Conservation (phyloP, 1,140 invertebrate genomes). For the Danaus melanippus region DNA sequence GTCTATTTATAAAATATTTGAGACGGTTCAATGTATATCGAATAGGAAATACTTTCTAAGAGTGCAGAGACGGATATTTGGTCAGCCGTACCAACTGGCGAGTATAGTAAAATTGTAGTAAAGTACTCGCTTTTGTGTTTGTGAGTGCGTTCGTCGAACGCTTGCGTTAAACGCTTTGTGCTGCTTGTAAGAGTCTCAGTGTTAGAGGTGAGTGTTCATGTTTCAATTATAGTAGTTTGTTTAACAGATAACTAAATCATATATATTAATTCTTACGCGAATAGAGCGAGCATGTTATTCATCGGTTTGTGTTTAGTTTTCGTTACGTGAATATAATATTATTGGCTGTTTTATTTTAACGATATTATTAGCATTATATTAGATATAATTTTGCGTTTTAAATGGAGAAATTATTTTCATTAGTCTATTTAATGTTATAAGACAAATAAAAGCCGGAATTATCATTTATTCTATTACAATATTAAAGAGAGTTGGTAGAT, state of each 20-base stretch:
- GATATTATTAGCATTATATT: no score
- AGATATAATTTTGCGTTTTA: no score
- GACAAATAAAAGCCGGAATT: no score
- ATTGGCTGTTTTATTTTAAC: no score
- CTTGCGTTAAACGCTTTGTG: constrained; percentile 20
- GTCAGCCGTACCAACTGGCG: constrained; percentile 17
- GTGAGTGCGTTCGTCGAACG: constrained; percentile 19
- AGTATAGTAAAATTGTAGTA: constrained; percentile 36
- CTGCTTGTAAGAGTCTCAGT: constrained; percentile 7
- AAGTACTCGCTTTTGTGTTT: constrained; percentile 19
- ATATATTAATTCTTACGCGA: not conserved
- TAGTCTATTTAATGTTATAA: no score
- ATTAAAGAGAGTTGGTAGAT: constrained; percentile 11
- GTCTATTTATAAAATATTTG: no score
- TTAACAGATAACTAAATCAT: not conserved
- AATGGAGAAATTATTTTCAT: no score
- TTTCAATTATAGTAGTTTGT: constrained; percentile 11
- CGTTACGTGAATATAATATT: no score
- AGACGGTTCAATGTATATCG: constrained; percentile 8
- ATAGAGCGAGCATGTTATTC: no score
- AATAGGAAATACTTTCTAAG: not conserved
- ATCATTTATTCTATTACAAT: constrained; percentile 2
- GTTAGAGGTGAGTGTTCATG: constrained; percentile 15
- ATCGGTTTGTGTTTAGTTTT: no score
- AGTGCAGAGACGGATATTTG: constrained; percentile 7